Base-by-base conservation (phyloP, 2,888 invertebrate genomes). In the Augochlorella aurata region DNA sequence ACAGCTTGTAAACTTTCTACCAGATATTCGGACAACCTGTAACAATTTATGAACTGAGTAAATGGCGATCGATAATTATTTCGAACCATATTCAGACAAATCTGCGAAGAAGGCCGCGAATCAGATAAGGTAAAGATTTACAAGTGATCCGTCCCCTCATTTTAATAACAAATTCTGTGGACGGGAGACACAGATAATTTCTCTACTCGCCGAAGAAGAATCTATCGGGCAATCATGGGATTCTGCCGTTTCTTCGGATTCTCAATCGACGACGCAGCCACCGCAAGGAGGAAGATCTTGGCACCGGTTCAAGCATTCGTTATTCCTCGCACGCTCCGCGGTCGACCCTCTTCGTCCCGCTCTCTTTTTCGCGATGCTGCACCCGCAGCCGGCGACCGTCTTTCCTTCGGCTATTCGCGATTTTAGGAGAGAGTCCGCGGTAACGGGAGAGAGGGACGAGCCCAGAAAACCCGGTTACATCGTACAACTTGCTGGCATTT, bases 271-370 rank as follows among this genome's bases (percentile, higher is more conserved):
- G 77, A 83, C 16, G 29, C 61, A 61, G 80, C 68, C 77, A 75
- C 21, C 54, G 74, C 63, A 72, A 77, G 18, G 63, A 74, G 74
- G 87, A 81, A 90, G 86, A 86, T 89, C 89, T 89, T 91, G 92
- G 90, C 90, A 91, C 87, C 77, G 79, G 87, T 90, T 91, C 91
- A 92, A 91, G 88, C 86, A 89, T 90, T 90, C 89, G 87, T 71
- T 85, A 83, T 86, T 83, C 83, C 68, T 54, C 72, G 47, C 63
- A 38, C 63, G 63, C 38, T 65, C 38, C 44, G 38, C n/a, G 63
- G 10, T 18, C n/a, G 44, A 10, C 63, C n/a, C 66, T 70, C 79
- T 65, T 58, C 65, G 38, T 72, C 54, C 73, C 71, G 63, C 52
- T 21, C 14, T 38, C 74, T 79, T 79, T 77, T 81, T 85, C 75